A percentile compares a stretch with the other conserved stretches of the same genome.
Conservation (phyloP, 2,113 vertebrate species). For the Embiotoca jacksoni region DNA sequence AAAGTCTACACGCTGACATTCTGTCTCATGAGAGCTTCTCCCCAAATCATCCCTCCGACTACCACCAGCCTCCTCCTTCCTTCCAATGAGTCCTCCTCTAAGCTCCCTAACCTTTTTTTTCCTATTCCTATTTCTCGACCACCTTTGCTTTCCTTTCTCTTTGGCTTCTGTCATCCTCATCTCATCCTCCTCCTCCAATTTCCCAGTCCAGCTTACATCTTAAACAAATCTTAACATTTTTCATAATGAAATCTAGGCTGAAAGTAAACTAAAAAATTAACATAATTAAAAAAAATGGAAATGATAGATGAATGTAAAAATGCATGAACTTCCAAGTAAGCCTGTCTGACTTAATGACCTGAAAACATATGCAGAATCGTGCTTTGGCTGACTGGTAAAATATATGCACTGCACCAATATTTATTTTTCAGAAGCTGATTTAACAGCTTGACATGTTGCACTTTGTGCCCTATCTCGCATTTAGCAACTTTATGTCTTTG, state of each 20-base stretch:
- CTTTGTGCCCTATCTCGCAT: too few species aligned
- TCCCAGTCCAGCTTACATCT: too few species aligned
- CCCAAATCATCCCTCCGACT: constrained; percentile 1
- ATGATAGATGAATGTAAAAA: too few species aligned
- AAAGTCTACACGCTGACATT: constrained; percentile 58
- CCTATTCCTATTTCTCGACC: background rate
- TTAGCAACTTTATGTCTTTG: too few species aligned
- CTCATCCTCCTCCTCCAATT: too few species aligned
- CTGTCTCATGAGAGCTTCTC: constrained; percentile 49
- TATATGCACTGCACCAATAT: background rate
- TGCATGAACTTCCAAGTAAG: too few species aligned
- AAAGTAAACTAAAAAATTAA: too few species aligned
- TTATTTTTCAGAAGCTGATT: background rate
- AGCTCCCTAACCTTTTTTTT: background rate
- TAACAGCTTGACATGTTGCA: background rate
- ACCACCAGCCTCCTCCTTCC: constrained; percentile 16
- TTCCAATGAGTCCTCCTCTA: constrained; percentile 6
- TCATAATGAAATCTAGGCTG: background rate
- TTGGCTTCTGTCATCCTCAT: too few species aligned
- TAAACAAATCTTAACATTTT: too few species aligned
- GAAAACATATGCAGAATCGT: background rate
- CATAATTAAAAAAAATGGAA: background rate
- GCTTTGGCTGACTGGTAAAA: background rate
- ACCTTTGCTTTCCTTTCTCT: background rate
- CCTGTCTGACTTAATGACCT: background rate